Conservation (phyloP, 2,797 vertebrate genomes). For the Spea hammondii region DNA sequence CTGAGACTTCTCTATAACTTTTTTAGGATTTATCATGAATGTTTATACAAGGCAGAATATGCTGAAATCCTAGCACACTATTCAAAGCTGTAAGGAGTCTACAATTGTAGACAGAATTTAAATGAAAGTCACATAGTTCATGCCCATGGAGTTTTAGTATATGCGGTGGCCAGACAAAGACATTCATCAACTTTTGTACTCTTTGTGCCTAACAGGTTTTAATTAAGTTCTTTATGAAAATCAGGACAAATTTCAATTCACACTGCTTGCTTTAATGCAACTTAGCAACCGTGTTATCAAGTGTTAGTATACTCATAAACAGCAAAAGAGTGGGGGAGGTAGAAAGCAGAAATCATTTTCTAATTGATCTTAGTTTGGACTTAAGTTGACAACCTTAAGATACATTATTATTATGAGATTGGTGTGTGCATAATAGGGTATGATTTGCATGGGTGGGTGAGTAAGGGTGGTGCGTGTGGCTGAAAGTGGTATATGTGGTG, state of each 20-base stretch:
- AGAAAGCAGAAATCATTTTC: no score
- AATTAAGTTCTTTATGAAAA: constrained; percentile 16
- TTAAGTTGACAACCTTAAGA: no score
- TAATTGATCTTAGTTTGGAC: no score
- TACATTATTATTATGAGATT: no score
- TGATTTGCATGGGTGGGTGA: no score
- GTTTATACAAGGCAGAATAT: constrained; percentile 33
- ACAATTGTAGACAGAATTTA: constrained; percentile 8
- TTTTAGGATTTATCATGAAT: constrained; percentile 37
- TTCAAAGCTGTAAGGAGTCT: constrained; percentile 16
- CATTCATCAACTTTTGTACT: constrained; percentile 9
- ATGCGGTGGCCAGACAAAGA: constrained; percentile 23
- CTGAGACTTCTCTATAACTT: constrained; percentile 19
- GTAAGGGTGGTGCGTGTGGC: no score
- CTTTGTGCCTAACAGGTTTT: constrained; percentile 12
- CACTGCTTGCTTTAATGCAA: background rate
- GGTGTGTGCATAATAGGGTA: no score
- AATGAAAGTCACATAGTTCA: constrained; percentile 26
- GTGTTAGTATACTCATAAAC: constrained; percentile 1
- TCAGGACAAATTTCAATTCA: constrained; percentile 12
- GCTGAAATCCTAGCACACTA: constrained; percentile 11
- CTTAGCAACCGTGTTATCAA: constrained; percentile 12
- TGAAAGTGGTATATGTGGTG: no score
- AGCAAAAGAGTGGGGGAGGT: background rate
- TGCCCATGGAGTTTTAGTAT: constrained; percentile 2